Evolutionary conservation across 2,113 vertebrate genomes (phyloP).

Genomic region (Leiothrix lutea): DNA sequence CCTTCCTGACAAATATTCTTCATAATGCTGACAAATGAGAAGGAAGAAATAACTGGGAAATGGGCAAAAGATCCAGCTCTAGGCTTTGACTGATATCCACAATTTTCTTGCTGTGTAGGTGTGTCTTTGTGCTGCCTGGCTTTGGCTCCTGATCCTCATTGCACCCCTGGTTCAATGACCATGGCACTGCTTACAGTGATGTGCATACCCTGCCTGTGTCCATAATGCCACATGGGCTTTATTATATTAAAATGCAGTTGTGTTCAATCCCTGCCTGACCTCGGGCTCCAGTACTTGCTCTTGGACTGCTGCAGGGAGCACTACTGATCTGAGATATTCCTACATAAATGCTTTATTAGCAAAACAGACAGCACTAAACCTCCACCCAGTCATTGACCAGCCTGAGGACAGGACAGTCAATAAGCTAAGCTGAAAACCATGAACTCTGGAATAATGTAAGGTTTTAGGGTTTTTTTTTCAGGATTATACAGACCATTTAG

Average conservation of each 20-base stretch:
- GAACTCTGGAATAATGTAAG: not conserved
- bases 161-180: not conserved
- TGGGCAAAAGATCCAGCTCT: not conserved
- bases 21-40: not conserved
- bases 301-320: not conserved
- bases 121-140: not conserved
- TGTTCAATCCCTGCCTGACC: not conserved
- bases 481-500: not conserved
- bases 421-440: not conserved
- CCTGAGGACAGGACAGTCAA: not conserved
- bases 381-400: not conserved
- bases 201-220: fast-evolving
- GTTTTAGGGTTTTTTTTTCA: not conserved
- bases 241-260: not conserved
- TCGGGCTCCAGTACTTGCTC: not conserved
- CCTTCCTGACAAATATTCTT: not conserved
- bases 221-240: not conserved
- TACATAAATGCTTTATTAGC: not conserved
- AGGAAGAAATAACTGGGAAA: not conserved
- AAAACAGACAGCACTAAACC: not conserved
- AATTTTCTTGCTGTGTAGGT: not conserved
- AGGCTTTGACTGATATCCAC: not conserved
- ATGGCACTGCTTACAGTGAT: not conserved
- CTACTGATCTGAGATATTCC: not conserved
- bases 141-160: not conserved